phyloP scores from a whole-genome alignment of 2,797 vertebrate species.

The Aselliscus stoliczkanus region DNA sequence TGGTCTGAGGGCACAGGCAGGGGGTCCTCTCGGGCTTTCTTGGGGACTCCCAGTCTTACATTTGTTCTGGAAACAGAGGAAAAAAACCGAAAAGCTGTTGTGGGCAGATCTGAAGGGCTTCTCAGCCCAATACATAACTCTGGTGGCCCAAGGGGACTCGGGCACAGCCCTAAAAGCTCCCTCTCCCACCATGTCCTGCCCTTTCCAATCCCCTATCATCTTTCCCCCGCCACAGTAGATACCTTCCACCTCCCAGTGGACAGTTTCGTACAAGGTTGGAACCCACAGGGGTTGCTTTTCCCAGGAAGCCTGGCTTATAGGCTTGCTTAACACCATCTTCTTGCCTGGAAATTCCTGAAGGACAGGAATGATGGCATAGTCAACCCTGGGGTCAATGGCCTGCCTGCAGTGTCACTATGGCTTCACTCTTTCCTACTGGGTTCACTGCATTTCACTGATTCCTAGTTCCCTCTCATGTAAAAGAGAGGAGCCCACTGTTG shows the following conservation, averaged over 20 bases:
- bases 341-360: neutral
- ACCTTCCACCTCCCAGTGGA: neutral
- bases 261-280: neutral
- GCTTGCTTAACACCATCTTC: neutral
- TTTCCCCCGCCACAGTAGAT: neutral
- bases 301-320: neutral
- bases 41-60: conserved; percentile 69
- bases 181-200: neutral
- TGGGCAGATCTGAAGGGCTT: conserved; percentile 14
- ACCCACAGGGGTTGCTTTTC: neutral
- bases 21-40: conserved; percentile 71
- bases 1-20: conserved; percentile 72
- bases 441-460: neutral
- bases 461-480: neutral
- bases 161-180: neutral
- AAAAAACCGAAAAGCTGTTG: conserved; percentile 68
- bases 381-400: neutral
- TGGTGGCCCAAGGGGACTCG: neutral
- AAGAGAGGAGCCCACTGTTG: too few relatives aligned
- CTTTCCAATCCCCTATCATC: neutral
- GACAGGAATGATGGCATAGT: neutral
- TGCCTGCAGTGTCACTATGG: accelerated
- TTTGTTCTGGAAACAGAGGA: conserved; percentile 74
- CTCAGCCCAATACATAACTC: neutral
- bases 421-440: neutral